These are phyloP conservation scores for Tinea semifulvella DNA, from an alignment of 2,888 invertebrate genomes.

Conservation along the genomic window DNA sequence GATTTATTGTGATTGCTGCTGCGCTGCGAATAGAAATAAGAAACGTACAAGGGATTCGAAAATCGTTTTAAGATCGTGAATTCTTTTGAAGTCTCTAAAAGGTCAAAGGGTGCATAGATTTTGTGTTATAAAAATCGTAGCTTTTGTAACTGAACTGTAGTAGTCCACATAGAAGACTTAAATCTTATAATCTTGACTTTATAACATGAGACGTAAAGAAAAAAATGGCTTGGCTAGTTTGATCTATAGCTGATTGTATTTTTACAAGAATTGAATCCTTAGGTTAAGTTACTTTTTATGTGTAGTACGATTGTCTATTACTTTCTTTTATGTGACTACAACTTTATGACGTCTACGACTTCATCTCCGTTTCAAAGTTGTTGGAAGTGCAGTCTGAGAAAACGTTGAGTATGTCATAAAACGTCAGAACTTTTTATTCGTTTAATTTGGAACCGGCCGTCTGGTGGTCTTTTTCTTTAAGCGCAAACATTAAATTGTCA, in stretches of 20 bases:
- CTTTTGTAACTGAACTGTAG: too few species aligned
- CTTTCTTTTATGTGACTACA: neutral
- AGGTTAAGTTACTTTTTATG: neutral
- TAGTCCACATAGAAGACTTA: too few species aligned
- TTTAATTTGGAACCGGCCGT: too few species aligned
- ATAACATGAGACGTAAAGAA: too few species aligned
- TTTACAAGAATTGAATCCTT: neutral
- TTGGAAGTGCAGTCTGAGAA: too few species aligned
- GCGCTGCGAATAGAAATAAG: neutral
- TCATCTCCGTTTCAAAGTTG: neutral
- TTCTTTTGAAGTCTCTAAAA: slow-evolving; percentile 9
- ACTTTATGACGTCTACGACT: neutral
- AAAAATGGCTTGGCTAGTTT: too few species aligned
- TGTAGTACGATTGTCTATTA: slow-evolving; percentile 1
- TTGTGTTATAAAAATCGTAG: neutral
- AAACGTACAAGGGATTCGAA: neutral
- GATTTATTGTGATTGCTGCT: neutral
- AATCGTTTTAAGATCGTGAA: slow-evolving; percentile 1
- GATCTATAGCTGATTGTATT: too few species aligned
- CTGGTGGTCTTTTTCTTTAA: too few species aligned
- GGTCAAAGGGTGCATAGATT: slow-evolving; percentile 12
- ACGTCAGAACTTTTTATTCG: too few species aligned
- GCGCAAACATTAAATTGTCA: too few species aligned
- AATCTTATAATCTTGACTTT: too few species aligned
- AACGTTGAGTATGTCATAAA: too few species aligned